Conservation (phyloP, 2,888 invertebrate species). For the Diogma glabrata region DNA sequence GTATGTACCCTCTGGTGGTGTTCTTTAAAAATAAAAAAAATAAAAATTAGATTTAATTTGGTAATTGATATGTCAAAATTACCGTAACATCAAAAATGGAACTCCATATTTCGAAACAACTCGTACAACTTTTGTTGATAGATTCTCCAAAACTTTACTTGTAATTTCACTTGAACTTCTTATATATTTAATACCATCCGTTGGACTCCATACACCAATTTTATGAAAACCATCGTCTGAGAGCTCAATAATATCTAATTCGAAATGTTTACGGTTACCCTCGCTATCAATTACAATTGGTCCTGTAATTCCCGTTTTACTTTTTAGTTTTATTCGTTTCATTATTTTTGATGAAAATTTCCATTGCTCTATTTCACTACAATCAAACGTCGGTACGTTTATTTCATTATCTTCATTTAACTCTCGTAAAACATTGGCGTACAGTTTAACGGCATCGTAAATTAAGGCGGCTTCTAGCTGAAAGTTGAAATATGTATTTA, state of each 20-base stretch:
- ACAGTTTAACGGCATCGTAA: neutral
- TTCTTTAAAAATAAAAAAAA: slow-evolving; percentile 22
- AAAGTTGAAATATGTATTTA: neutral
- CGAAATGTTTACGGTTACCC: slow-evolving; percentile 52
- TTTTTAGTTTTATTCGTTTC: slow-evolving; percentile 7
- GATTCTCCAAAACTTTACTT: slow-evolving; percentile 28
- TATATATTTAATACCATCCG: slow-evolving; percentile 24
- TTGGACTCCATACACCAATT: slow-evolving; percentile 34
- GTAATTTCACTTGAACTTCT: slow-evolving; percentile 11
- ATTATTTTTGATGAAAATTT: neutral
- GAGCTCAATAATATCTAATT: slow-evolving; percentile 50
- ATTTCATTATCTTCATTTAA: neutral
- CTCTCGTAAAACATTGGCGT: neutral
- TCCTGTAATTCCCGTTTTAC: slow-evolving; percentile 15
- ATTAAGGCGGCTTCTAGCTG: neutral
- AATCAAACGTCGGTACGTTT: neutral
- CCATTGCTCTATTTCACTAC: neutral
- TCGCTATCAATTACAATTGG: slow-evolving; percentile 17
- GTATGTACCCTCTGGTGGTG: slow-evolving; percentile 43
- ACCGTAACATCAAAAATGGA: slow-evolving; percentile 54
- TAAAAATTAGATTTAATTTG: neutral
- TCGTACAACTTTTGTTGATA: slow-evolving; percentile 49
- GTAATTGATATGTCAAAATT: slow-evolving; percentile 12
- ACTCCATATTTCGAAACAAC: slow-evolving; percentile 64
- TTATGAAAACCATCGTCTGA: slow-evolving; percentile 41